phyloP scores from a whole-genome alignment of 2,888 invertebrate genomes.

The Caenorhabditis plicata region DNA sequence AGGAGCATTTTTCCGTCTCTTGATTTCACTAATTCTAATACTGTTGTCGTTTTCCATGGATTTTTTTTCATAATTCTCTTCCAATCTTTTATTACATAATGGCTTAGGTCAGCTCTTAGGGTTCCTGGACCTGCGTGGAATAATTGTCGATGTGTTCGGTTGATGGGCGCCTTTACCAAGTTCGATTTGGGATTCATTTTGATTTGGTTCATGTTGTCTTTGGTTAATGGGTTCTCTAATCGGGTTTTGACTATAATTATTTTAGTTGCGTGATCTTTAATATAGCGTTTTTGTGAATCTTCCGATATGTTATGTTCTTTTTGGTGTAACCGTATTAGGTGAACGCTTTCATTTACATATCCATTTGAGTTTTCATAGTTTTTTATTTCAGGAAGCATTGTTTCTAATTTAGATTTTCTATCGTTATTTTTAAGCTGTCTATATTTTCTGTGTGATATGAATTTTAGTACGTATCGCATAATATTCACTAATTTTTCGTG shows the following conservation, averaged over 20 bases:
- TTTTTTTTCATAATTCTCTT: constrained; percentile 2
- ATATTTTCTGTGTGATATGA: too few species aligned
- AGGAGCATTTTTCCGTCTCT: too few species aligned
- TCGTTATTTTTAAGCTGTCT: too few species aligned
- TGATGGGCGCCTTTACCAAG: background rate
- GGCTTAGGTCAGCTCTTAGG: background rate
- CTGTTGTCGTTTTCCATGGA: constrained; percentile 1
- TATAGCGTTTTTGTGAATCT: background rate
- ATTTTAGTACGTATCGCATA: too few species aligned
- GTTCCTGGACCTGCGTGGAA: constrained; percentile 5
- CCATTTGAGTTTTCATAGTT: too few species aligned
- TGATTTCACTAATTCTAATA: constrained; percentile 1
- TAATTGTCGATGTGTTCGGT: background rate
- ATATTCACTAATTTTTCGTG: too few species aligned
- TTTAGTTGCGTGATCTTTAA: background rate
- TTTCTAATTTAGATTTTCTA: too few species aligned
- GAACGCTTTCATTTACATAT: background rate
- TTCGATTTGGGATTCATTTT: background rate
- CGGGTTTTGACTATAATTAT: background rate
- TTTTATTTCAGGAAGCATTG: too few species aligned
- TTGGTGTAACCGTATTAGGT: background rate
- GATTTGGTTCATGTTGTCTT: background rate
- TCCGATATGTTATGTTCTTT: background rate
- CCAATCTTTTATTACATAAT: background rate
- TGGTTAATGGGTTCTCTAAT: background rate